phyloP scores from a whole-genome alignment of 92 coral and sea anemone genomes.

The Pocillopora grandis region DNA sequence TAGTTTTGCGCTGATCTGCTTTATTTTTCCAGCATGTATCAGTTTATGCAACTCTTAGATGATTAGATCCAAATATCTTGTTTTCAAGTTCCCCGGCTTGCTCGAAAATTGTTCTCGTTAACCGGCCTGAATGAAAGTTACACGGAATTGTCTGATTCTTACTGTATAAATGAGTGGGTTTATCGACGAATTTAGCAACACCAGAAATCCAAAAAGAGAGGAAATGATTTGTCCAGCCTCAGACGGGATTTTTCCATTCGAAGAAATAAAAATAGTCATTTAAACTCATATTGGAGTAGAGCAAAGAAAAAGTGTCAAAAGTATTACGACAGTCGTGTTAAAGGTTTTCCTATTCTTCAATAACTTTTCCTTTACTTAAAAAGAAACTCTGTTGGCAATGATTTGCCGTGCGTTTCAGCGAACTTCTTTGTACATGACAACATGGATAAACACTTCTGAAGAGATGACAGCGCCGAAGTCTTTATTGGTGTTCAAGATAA shows the following conservation, averaged over 20 bases:
- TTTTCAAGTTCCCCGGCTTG: constrained; percentile 7
- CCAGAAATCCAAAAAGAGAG: background rate
- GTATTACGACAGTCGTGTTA: background rate
- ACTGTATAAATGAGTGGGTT: constrained; percentile 8
- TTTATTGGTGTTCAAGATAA: background rate
- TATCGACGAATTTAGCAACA: background rate
- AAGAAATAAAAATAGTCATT: background rate
- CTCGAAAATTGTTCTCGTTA: background rate
- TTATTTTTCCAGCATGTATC: too few species aligned
- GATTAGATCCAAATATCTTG: background rate
- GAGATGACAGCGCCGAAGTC: background rate
- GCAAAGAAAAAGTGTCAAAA: background rate
- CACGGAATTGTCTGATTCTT: constrained; percentile 4
- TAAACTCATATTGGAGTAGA: background rate
- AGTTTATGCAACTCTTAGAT: too few species aligned
- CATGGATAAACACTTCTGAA: background rate
- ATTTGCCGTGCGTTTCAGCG: background rate
- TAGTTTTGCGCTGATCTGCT: too few species aligned
- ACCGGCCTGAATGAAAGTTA: constrained; percentile 1
- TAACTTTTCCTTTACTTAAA: background rate
- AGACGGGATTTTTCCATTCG: background rate
- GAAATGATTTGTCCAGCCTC: background rate
- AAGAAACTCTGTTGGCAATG: background rate
- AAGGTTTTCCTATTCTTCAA: background rate
- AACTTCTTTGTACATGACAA: constrained; percentile 1